These are phyloP conservation scores for Brachionus sp. DNA, from an alignment of 1,140 invertebrate species.

Conservation along the genomic window DNA sequence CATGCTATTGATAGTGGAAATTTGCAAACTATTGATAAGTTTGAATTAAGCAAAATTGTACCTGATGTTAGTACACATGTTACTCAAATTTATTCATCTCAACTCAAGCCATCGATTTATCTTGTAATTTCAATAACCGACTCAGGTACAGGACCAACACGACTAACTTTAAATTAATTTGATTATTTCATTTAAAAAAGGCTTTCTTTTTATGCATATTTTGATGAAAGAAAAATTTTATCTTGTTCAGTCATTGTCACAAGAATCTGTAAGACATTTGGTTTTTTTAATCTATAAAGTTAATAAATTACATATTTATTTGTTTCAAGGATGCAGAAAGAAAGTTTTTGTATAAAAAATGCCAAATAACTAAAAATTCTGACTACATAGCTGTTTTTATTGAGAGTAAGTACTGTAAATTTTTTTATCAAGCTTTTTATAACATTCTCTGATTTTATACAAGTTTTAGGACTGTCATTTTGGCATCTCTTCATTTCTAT, in stretches of 20 bases:
- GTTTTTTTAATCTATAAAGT: background rate
- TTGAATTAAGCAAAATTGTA: background rate
- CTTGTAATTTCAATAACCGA: background rate
- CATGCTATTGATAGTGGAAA: background rate
- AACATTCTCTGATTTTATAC: no score
- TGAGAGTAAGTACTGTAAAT: background rate
- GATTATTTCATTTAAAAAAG: background rate
- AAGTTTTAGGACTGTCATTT: no score
- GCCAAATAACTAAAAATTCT: slow-evolving; percentile 15
- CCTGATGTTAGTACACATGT: background rate
- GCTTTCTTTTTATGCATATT: slow-evolving; percentile 23
- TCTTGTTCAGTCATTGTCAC: background rate
- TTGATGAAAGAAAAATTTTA: background rate
- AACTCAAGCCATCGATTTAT: slow-evolving; percentile 11
- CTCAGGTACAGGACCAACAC: no score
- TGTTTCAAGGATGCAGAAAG: background rate
- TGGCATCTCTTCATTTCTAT: no score
- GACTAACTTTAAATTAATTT: no score
- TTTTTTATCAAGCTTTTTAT: background rate
- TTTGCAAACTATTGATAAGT: background rate
- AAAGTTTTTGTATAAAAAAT: slow-evolving; percentile 14
- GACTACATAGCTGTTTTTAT: slow-evolving; percentile 9
- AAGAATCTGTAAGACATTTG: background rate
- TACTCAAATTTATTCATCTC: background rate
- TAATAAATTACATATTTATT: background rate